phyloP scores from a whole-genome alignment of 2,888 invertebrate species.

The Esperia sulphurella region DNA sequence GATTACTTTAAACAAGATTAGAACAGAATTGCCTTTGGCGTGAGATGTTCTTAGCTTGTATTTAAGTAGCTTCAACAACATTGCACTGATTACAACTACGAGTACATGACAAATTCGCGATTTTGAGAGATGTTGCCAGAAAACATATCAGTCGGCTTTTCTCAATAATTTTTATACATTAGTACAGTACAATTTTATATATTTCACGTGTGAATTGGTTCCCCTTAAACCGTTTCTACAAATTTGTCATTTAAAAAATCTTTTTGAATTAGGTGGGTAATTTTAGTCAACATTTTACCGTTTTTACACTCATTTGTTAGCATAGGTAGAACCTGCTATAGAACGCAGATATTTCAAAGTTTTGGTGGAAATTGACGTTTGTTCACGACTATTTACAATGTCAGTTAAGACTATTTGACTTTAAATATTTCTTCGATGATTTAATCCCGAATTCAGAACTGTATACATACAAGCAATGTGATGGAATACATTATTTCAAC shows the following conservation, averaged over 20 bases:
- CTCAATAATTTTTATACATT: constrained; percentile 36
- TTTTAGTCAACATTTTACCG: too few relatives aligned
- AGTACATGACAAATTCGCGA: constrained; percentile 72
- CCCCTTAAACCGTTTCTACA: constrained; percentile 21
- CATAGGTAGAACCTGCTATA: background rate
- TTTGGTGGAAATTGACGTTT: constrained; percentile 6
- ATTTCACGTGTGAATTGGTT: constrained; percentile 14
- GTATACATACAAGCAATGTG: too few relatives aligned
- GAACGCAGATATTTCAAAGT: constrained; percentile 20
- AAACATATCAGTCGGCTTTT: constrained; percentile 77
- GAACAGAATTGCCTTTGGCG: constrained; percentile 15
- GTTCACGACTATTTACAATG: background rate
- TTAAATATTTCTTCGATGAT: constrained; percentile 1
- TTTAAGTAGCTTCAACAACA: constrained; percentile 27
- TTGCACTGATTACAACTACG: constrained; percentile 63
- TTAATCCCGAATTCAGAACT: too few relatives aligned
- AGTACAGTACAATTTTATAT: constrained; percentile 27
- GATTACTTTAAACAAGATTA: too few relatives aligned
- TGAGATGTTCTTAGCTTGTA: constrained; percentile 6
- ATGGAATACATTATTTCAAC: too few relatives aligned
- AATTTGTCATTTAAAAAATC: constrained; percentile 13
- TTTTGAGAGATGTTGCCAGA: constrained; percentile 71
- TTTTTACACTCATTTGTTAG: background rate
- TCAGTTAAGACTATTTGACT: background rate
- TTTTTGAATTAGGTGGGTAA: constrained; percentile 24